Percentiles rank a stretch among this genome's conserved stretches.
Conservation (phyloP, 2,888 invertebrate genomes). For the Drosophila paracracens region DNA sequence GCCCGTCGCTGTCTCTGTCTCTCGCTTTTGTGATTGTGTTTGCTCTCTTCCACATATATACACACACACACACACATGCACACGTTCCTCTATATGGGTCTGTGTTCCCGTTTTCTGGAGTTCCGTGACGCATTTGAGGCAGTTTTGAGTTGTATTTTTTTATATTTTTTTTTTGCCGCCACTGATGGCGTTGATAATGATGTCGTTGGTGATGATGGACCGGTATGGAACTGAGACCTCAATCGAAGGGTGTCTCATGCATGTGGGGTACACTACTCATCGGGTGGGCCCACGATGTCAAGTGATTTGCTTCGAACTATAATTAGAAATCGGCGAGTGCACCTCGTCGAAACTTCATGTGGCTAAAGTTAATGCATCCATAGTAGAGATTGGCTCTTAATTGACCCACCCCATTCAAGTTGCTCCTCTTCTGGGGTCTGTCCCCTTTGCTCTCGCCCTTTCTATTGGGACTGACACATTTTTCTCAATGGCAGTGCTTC, state of each 20-base stretch:
- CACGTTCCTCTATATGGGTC: slow-evolving; percentile 29
- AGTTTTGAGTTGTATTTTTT: slow-evolving; percentile 30
- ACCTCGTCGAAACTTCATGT: slow-evolving; percentile 15
- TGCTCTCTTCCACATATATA: slow-evolving; percentile 1
- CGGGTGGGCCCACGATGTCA: slow-evolving; percentile 67
- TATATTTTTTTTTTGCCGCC: slow-evolving; percentile 36
- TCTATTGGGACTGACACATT: slow-evolving; percentile 40
- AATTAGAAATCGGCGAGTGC: slow-evolving; percentile 58
- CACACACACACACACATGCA: neutral
- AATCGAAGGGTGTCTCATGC: slow-evolving; percentile 19
- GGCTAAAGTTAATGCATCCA: neutral
- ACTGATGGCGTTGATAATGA: slow-evolving; percentile 78
- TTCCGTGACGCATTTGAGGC: slow-evolving; percentile 63
- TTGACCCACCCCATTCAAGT: slow-evolving; percentile 6
- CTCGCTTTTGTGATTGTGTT: slow-evolving; percentile 24
- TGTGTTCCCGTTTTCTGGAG: slow-evolving; percentile 50
- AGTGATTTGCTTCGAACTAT: slow-evolving; percentile 58
- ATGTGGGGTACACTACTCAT: slow-evolving; percentile 22
- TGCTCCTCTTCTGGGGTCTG: neutral
- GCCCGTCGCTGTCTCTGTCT: slow-evolving; percentile 59
- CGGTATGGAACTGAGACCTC: slow-evolving; percentile 64
- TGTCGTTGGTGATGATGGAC: slow-evolving; percentile 77
- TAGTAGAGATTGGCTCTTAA: neutral
- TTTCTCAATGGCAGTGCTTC: slow-evolving; percentile 39
- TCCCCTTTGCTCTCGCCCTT: neutral